Evolutionary conservation across 2,797 vertebrate genomes (phyloP).

Genomic region (Liparis tanakae): DNA sequence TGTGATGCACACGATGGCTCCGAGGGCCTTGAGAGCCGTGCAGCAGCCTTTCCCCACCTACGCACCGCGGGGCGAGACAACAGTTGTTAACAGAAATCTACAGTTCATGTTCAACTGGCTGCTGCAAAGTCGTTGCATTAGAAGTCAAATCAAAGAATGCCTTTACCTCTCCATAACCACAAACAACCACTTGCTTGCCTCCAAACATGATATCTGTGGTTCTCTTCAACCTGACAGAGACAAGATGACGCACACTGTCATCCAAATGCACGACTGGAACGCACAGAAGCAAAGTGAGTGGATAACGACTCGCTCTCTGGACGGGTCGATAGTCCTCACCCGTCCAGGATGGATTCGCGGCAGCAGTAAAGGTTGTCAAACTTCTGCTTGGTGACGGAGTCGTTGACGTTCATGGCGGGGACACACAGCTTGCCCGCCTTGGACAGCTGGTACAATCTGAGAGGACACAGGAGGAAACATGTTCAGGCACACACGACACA

Average conservation of each 20-base stretch:
- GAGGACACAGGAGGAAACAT: slow-evolving; percentile 47
- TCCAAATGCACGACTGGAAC: slow-evolving; percentile 21
- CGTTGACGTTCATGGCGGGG: slow-evolving; percentile 98
- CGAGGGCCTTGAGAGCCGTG: slow-evolving; percentile 95
- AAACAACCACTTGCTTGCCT: slow-evolving; percentile 98
- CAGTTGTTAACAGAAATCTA: slow-evolving; percentile 6
- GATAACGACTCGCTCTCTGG: not conserved
- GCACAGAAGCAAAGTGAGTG: slow-evolving; percentile 6
- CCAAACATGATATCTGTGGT: slow-evolving; percentile 99
- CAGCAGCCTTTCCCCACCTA: slow-evolving; percentile 99
- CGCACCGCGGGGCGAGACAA: slow-evolving; percentile 29
- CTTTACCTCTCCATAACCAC: slow-evolving; percentile 96
- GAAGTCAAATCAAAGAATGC: slow-evolving; percentile 58
- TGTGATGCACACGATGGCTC: slow-evolving; percentile 95
- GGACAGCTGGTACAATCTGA: slow-evolving; percentile 96
- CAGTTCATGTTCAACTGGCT: slow-evolving; percentile 15
- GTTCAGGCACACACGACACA: slow-evolving; percentile 33
- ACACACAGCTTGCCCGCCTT: slow-evolving; percentile 98
- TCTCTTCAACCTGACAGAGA: slow-evolving; percentile 92
- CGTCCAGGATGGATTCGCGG: slow-evolving; percentile 97
- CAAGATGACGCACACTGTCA: slow-evolving; percentile 34
- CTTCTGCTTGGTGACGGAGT: slow-evolving; percentile 99
- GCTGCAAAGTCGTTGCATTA: slow-evolving; percentile 13
- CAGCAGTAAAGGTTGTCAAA: slow-evolving; percentile 99
- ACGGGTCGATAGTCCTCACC: slow-evolving; percentile 83